Conservation (phyloP, 2,888 invertebrate genomes). For the Alsophila aescularia region DNA sequence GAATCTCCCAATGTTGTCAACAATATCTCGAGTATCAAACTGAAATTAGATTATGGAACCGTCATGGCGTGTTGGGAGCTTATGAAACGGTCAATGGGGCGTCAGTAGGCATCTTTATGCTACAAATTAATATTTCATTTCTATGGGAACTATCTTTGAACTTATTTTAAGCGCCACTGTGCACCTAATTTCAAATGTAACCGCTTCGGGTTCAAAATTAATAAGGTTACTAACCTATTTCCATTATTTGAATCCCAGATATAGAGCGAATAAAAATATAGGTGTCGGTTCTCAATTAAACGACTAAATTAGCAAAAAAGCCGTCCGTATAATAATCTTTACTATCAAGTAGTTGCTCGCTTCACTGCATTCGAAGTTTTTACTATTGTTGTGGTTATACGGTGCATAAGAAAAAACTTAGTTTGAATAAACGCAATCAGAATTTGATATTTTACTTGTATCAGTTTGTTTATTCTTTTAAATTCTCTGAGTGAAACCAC, state of each 20-base stretch:
- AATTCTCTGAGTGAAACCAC: conserved; percentile 2
- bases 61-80: conserved; percentile 74
- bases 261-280: too few relatives aligned
- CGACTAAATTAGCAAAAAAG: conserved; percentile 63
- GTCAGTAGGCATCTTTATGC: conserved; percentile 65
- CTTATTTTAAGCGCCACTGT: conserved; percentile 36
- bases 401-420: conserved; percentile 48
- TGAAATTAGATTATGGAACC: conserved; percentile 78
- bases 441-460: conserved; percentile 39
- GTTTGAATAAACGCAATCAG: conserved; percentile 53
- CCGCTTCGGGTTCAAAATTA: conserved; percentile 30
- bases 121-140: conserved; percentile 74
- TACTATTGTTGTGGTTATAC: conserved; percentile 59
- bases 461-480: conserved; percentile 10
- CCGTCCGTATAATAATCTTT: conserved; percentile 61
- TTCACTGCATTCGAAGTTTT: conserved; percentile 65
- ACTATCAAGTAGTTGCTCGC: conserved; percentile 62
- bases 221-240: conserved; percentile 42
- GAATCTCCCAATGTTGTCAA: conserved; percentile 64
- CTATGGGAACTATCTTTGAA: conserved; percentile 62
- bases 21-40: conserved; percentile 73
- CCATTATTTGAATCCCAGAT: conserved; percentile 37
- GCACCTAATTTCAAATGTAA: conserved; percentile 41
- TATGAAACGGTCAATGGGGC: conserved; percentile 80
- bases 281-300: conserved; percentile 61